Base-by-base conservation (phyloP, 2,113 vertebrate species). In the Chloropsis cyanopogon region DNA sequence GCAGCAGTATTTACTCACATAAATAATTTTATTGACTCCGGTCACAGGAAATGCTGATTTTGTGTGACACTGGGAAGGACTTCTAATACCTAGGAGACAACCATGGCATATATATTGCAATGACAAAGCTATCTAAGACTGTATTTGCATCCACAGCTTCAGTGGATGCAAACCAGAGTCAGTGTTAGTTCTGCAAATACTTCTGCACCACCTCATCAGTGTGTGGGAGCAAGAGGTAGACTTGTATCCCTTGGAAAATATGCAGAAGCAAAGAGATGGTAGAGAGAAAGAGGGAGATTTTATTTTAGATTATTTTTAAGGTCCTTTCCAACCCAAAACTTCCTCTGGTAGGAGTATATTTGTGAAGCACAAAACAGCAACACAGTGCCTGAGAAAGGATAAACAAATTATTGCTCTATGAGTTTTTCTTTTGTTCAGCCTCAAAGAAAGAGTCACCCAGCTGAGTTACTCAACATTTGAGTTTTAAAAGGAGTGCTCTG, bases 41-140 rank as follows among this genome's bases (percentile, higher is more conserved):
- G 18, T 42, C 31, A 84, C 86, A 88, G 82, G 79, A 93, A 92
- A 93, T 52, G n/a, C 19, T 82, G 35, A 88, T 82, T 94, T 90
- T 77, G 24, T 50, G 70, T 93, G 70, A 69, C 63, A 39, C 46
- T 70, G 26, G 75, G 79, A 91, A 91, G 24, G 33, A 83, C 39
- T 96, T 89, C 70, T 85, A 85, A 95, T 84, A 69, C 23, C 42
- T 41, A 21, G 44, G 71, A 83, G 66, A 76, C 50, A 96, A 57
- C 22, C 85, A 54, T 7, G 65, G 21, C 8, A 31, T 68, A 75
- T 94, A 88, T 82, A 86, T 53, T 78, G 56, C 66, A 56, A 75
- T 90, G 85, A 63, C 47, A 81, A 44, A 80, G 31, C 11, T 94
- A 17, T 78, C 59, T 78, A 29, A 23, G 52, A 14, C 19, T 35